Conservation (phyloP, 2,113 vertebrate genomes). For the Steatornis caripensis region DNA sequence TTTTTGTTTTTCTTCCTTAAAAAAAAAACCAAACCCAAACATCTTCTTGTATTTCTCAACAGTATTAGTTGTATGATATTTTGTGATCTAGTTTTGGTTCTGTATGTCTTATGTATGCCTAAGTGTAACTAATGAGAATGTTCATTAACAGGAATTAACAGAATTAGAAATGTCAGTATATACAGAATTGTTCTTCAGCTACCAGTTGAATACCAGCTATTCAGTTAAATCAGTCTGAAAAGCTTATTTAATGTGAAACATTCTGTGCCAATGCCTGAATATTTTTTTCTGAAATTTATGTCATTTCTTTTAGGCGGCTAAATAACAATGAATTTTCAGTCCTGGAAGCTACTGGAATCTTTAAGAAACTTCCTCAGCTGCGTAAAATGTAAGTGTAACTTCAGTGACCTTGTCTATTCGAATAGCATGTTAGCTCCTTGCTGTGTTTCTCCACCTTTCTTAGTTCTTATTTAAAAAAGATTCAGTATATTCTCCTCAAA, state of each 20-base stretch:
- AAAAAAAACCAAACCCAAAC: background rate
- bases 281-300: background rate
- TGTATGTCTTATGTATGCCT: background rate
- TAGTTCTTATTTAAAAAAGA: background rate
- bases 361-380: conserved; percentile 95
- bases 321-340: conserved; percentile 99
- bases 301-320: conserved; percentile 78
- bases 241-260: background rate
- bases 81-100: background rate
- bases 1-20: background rate
- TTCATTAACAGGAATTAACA: background rate
- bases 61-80: background rate
- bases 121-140: background rate
- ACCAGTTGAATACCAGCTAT: background rate
- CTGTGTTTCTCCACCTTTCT: background rate
- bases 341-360: conserved; percentile 94
- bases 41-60: background rate
- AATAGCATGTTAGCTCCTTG: background rate
- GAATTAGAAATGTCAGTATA: background rate
- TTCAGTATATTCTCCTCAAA: background rate
- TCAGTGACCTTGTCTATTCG: background rate
- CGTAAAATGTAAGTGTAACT: conserved; percentile 91
- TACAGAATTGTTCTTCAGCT: background rate
- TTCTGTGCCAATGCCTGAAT: background rate
- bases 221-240: background rate